Conservation (phyloP, 2,888 invertebrate species). For the Drosophila kambysellisi region DNA sequence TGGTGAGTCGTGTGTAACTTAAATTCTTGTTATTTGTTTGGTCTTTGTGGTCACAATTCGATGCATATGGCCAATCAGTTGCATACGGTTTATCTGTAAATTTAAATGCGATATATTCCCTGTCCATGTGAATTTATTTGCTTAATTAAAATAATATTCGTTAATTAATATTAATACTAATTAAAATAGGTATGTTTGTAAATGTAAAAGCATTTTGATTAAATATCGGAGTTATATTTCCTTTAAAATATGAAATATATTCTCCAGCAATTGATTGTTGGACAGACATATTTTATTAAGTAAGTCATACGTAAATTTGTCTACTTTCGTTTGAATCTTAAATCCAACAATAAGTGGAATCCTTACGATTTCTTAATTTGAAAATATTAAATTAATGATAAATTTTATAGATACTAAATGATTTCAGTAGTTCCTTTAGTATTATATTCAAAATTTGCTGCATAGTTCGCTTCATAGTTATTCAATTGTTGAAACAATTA, state of each 20-base stretch:
- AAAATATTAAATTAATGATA: neutral
- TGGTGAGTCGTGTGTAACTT: constrained; percentile 36
- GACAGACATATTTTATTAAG: neutral
- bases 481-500: neutral
- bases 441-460: neutral
- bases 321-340: too few species aligned
- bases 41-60: constrained; percentile 45
- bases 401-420: neutral
- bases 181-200: neutral
- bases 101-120: neutral
- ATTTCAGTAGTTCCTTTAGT: neutral
- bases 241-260: neutral
- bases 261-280: neutral
- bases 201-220: neutral
- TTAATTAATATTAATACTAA: neutral
- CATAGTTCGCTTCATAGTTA: neutral
- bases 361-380: neutral
- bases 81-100: neutral
- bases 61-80: constrained; percentile 21
- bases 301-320: neutral
- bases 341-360: neutral
- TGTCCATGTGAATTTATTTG: neutral
- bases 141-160: neutral
- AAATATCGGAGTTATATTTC: neutral
- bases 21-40: constrained; percentile 47